Evolutionary conservation across 2,888 invertebrate genomes (phyloP), one percentile per base, ranked within the genome.

Genomic region (Anthophora plumipes): DNA sequence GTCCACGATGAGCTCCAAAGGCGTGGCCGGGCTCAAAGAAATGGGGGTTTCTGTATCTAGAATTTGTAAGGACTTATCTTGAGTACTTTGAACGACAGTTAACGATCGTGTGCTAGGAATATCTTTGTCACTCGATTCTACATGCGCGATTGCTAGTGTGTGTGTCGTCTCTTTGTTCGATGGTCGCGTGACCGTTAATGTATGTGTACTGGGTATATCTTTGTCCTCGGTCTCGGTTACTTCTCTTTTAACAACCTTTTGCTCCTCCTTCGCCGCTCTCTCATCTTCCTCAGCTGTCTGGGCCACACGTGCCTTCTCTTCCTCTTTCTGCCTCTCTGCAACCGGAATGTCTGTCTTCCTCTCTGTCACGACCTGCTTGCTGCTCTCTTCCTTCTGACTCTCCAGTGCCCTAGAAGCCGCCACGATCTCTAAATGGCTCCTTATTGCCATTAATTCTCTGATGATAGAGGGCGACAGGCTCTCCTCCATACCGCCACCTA

Each of bases 401-500:
- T 85, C 76, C 17, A 77, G 86, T 0, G 59, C 39, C 1, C 87
- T 88, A 1, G 81, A 52, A 55, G 83, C 80, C 7, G 88, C 82
- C 50, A 89, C 91, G 2, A 82, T 90, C 83, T 92, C 92, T 70
- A 92, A 77, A 75, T 93, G 92, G 75, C 91, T 92, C 25, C 91
- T 91, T 43, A 93, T 93, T 6, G 93, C 93, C 22, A 93, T 88
- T 7, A 93, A 77, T 67, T 93, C 93, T 50, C 89, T 89, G n/a
- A 93, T 83, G 14, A 92, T 82, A 1, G 92, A 89, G 6, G 91
- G 85, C 0, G 89, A 82, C 0, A 88, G 50, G 11, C 68, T 77
- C 0, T 80, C 77, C 8, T 74, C 87, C 41, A 87, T 31, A 0
- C 84, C 78, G 83, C 94, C 94, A 2, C 96, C 95, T 89, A 96